Conservation (phyloP, 2,113 vertebrate species). For the Ancistrus triradiatus region DNA sequence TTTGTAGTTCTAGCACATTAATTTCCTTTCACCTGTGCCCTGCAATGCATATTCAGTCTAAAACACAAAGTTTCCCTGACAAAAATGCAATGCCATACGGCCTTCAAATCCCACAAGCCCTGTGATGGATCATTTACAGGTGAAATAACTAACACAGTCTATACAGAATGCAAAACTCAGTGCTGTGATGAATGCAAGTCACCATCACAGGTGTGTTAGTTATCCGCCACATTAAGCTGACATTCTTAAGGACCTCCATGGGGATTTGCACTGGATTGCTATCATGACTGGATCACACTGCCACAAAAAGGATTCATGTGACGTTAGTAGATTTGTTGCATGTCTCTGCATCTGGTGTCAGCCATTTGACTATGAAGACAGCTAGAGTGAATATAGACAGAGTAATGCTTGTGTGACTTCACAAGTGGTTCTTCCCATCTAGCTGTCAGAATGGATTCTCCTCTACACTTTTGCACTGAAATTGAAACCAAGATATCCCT, state of each 20-base stretch:
- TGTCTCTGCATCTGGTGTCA: neutral
- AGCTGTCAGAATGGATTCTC: slow-evolving; percentile 19
- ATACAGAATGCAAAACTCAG: too few species aligned
- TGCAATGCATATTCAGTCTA: neutral
- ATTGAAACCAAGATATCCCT: slow-evolving; percentile 25
- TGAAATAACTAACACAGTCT: neutral
- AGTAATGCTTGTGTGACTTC: slow-evolving; percentile 15
- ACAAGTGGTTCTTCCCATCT: slow-evolving; percentile 12
- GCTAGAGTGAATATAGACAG: slow-evolving; percentile 15
- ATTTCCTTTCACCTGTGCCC: neutral
- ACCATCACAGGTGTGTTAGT: neutral
- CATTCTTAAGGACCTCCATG: slow-evolving; percentile 1
- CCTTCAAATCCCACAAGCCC: neutral
- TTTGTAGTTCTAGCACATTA: slow-evolving; percentile 6
- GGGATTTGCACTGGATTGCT: neutral
- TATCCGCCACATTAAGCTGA: neutral
- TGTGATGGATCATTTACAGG: neutral
- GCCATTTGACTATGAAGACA: neutral
- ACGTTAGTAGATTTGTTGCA: slow-evolving; percentile 20
- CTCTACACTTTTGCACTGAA: slow-evolving; percentile 14
- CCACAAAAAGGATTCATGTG: slow-evolving; percentile 12
- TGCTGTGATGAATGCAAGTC: neutral
- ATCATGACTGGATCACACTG: neutral
- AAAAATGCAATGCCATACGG: neutral
- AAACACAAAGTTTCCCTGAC: neutral